Evolutionary conservation across 1,140 invertebrate genomes (phyloP), one percentile per base, ranked within the genome.

Genomic region (Trichoplusia ni): DNA sequence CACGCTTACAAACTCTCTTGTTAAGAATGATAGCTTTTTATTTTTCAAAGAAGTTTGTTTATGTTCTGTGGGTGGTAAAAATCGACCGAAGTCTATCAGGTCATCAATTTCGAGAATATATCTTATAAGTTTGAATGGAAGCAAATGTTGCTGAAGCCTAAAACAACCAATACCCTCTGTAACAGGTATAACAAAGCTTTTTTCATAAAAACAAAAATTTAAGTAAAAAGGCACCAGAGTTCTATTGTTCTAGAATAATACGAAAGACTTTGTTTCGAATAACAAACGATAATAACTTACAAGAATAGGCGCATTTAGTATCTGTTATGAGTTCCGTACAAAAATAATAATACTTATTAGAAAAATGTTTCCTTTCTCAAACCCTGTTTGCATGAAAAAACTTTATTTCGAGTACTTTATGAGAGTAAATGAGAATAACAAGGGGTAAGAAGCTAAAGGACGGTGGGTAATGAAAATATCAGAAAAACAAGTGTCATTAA

Each of bases 401-500:
- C 35, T 40, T 54, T 54, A 29, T 64, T 64, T 64, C 9, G 11
- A 56, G 38, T 38, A 38, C 25, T 64, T 46, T 64, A 44, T 64
- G 25, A 54, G 54, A 64, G 11, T 51, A 54, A 64, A 54, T 56
- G 29, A 58, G 29, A 65, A 51, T 42, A 59, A 53, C 19, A 27
- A 37, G 8, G 42, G 40, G 31, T 60, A 19, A 47, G 14, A 16
- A 18, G 40, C 27, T 35, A 23, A 60, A 47, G 40, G 42, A 42
- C 56, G 56, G 23, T 19, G 58, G 13, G 21, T 61, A 66, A 67
- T 63, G 64, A 71, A 71, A 71, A 68, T 68, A 72, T 68, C 49
- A 56, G 49, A 65, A 65, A 66, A 68, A 66, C 33, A 44, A 71
- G 33, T 67, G 64, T 54, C 65, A 46, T 67, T 67, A 67, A 56